A percentile compares a stretch with the other conserved stretches of the same genome.
Evolutionary conservation across 2,888 invertebrate species (phyloP).

Genomic region (Gryllus longicercus): DNA sequence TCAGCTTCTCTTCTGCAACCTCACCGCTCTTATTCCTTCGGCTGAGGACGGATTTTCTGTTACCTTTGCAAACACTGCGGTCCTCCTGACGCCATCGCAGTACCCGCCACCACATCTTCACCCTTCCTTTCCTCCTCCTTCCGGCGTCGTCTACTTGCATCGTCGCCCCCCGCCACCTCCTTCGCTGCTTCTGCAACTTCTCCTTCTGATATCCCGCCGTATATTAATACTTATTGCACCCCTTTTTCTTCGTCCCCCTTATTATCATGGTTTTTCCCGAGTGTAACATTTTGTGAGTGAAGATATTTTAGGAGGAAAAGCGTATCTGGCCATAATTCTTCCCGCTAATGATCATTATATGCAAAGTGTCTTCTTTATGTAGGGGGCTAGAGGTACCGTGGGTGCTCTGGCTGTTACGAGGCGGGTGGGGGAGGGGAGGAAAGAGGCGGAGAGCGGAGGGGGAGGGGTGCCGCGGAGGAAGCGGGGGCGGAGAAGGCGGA

Average conservation of each 20-base stretch:
- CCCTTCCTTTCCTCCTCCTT: not conserved
- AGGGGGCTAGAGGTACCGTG: slow-evolving; percentile 2
- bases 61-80: too few relatives aligned
- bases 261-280: slow-evolving; percentile 34
- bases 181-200: slow-evolving; percentile 2
- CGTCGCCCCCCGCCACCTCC: not conserved
- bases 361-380: slow-evolving; percentile 25
- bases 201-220: slow-evolving; percentile 22
- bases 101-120: too few relatives aligned
- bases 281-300: slow-evolving; percentile 33
- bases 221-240: slow-evolving; percentile 32
- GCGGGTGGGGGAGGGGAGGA: not conserved
- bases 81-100: too few relatives aligned
- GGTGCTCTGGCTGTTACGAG: slow-evolving; percentile 6
- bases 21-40: too few relatives aligned
- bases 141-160: too few relatives aligned
- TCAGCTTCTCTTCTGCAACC: too few relatives aligned
- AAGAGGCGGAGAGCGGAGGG: not conserved
- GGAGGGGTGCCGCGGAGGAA: not conserved
- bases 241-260: slow-evolving; percentile 31
- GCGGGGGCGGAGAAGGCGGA: not conserved
- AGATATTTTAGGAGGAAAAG: slow-evolving; percentile 28
- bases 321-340: slow-evolving; percentile 21
- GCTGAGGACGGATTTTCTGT: too few relatives aligned
- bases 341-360: slow-evolving; percentile 25